Conservation (phyloP, 2,113 vertebrate genomes). For the Origma solitaria region DNA sequence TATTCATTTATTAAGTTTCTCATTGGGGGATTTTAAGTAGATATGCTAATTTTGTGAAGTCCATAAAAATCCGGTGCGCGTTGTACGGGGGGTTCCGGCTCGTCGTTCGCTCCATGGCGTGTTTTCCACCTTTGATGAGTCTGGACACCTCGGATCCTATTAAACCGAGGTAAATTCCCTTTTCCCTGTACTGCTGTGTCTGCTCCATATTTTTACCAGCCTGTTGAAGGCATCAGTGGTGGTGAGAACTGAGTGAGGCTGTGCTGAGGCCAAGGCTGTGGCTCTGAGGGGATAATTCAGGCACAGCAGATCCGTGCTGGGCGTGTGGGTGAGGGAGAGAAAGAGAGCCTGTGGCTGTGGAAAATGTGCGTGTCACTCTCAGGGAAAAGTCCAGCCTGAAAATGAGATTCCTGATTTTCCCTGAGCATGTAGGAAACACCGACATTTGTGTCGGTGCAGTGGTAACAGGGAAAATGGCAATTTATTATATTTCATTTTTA, state of each 20-base stretch:
- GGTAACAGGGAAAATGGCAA: neutral
- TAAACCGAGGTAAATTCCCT: no score
- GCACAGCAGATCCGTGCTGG: neutral
- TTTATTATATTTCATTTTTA: neutral
- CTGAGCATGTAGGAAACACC: neutral
- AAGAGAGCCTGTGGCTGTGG: neutral
- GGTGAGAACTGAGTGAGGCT: neutral
- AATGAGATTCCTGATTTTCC: neutral
- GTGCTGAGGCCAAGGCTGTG: neutral
- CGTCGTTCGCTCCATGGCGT: no score
- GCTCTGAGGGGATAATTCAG: neutral
- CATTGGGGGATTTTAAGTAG: no score
- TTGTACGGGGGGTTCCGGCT: no score
- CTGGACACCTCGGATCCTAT: no score
- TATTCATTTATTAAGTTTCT: no score
- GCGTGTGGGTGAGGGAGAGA: neutral
- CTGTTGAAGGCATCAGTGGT: no score
- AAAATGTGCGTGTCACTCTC: neutral
- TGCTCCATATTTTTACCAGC: no score
- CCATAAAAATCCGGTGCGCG: no score
- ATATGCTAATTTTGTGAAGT: no score
- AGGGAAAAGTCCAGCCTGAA: neutral
- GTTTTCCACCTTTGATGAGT: no score
- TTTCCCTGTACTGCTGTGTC: no score
- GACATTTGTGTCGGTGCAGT: rapidly evolving